phyloP scores from a whole-genome alignment of 2,888 invertebrate species.

The Heliconius charithonia region DNA sequence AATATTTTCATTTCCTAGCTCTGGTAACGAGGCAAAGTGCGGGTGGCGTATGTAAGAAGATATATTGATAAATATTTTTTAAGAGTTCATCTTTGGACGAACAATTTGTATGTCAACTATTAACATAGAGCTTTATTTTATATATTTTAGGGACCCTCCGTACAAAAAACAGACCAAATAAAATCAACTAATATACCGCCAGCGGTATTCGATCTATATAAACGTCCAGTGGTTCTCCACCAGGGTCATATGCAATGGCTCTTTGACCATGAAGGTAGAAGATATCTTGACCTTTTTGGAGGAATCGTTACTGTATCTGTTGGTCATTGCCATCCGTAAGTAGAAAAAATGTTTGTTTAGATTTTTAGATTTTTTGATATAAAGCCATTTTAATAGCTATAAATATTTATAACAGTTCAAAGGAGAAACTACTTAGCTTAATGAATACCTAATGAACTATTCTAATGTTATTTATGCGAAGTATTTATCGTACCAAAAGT shows the following conservation, averaged over 20 bases:
- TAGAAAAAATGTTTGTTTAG: not conserved
- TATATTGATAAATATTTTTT: too few species aligned
- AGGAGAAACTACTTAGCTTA: not conserved
- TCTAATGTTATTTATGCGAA: not conserved
- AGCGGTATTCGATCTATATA: slow-evolving; percentile 89
- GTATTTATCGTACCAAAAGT: not conserved
- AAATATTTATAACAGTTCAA: not conserved
- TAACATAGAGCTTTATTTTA: not conserved
- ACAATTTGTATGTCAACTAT: not conserved
- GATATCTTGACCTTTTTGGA: slow-evolving; percentile 97
- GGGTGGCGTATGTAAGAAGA: too few species aligned
- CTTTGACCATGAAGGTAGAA: slow-evolving; percentile 92
- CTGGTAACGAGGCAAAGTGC: too few species aligned
- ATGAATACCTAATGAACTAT: not conserved
- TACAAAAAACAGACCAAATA: slow-evolving; percentile 83
- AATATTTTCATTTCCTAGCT: too few species aligned
- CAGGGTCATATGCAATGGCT: slow-evolving; percentile 97
- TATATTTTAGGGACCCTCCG: slow-evolving; percentile 84
- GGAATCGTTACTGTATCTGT: slow-evolving; percentile 99
- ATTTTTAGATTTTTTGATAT: not conserved
- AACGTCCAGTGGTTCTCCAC: slow-evolving; percentile 91
- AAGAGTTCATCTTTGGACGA: too few species aligned
- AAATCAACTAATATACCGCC: slow-evolving; percentile 88
- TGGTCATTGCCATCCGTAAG: slow-evolving; percentile 99
- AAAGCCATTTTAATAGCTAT: not conserved